Evolutionary conservation across 2,888 invertebrate species (phyloP).

Genomic region (Epirrhoe alternata): DNA sequence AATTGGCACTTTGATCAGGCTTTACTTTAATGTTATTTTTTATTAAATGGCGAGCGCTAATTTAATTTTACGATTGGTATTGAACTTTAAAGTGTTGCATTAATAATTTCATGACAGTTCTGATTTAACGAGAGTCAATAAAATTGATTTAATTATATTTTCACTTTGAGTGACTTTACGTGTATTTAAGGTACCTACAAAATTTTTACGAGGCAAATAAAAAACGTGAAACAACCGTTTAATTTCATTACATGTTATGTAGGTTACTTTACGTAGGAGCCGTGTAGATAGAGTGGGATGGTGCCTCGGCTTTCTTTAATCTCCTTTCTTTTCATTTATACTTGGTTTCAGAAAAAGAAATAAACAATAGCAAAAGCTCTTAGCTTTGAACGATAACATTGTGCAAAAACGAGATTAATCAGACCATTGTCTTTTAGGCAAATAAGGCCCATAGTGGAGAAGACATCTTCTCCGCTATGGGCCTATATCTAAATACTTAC

Average conservation of each 20-base stretch:
- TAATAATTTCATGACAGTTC: constrained; percentile 19
- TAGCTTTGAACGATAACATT: no score
- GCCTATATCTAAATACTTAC: no score
- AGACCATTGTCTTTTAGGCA: no score
- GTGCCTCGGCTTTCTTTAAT: not conserved
- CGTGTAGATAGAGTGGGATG: not conserved
- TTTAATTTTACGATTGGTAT: constrained; percentile 55
- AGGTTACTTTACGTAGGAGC: no score
- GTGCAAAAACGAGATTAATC: no score
- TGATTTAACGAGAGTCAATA: constrained; percentile 31
- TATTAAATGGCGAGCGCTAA: constrained; percentile 47
- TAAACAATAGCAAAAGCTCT: no score
- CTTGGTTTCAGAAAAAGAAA: no score
- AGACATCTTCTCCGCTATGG: no score
- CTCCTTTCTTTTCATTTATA: no score
- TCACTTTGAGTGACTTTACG: constrained; percentile 15
- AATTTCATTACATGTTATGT: not conserved
- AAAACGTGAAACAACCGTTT: not conserved
- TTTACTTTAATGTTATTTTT: constrained; percentile 35
- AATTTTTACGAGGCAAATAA: not conserved
- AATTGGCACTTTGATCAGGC: constrained; percentile 33
- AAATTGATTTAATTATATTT: constrained; percentile 27
- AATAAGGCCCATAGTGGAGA: no score
- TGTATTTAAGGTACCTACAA: not conserved
- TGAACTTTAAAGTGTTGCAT: constrained; percentile 42